Conservation (phyloP, 2,797 vertebrate species). For the Harpagifer antarcticus region DNA sequence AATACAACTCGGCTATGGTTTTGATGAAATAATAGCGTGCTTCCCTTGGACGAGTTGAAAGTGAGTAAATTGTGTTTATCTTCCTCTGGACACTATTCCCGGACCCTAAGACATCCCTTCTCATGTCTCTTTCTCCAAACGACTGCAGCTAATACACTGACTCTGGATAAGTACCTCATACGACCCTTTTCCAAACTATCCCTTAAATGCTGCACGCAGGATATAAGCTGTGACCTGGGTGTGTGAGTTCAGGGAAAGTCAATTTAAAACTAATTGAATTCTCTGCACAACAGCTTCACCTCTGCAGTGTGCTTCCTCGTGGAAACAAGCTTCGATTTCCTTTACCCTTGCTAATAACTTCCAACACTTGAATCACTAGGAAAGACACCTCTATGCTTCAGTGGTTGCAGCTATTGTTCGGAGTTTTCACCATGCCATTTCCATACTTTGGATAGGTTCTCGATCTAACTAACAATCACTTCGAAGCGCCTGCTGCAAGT, state of each 20-base stretch:
- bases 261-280: constrained; percentile 32
- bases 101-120: too few relatives aligned
- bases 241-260: constrained; percentile 10
- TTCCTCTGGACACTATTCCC: too few relatives aligned
- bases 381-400: background rate
- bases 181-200: too few relatives aligned
- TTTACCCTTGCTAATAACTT: constrained; percentile 38
- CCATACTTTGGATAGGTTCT: constrained; percentile 33
- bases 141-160: too few relatives aligned
- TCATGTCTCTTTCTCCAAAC: too few relatives aligned
- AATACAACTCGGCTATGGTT: too few relatives aligned
- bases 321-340: constrained; percentile 64
- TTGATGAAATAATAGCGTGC: too few relatives aligned
- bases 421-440: constrained; percentile 51
- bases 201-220: background rate
- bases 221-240: constrained; percentile 33
- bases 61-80: too few relatives aligned
- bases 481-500: constrained; percentile 46
- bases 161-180: too few relatives aligned
- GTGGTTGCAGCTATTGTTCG: constrained; percentile 22
- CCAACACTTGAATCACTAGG: constrained; percentile 23
- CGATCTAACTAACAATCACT: constrained; percentile 56
- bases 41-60: too few relatives aligned
- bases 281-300: constrained; percentile 8
- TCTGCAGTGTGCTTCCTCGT: constrained; percentile 34